Percentiles rank a stretch among this genome's conserved stretches.
Conservation (phyloP, 2,113 vertebrate genomes). For the Glareola pratincola region DNA sequence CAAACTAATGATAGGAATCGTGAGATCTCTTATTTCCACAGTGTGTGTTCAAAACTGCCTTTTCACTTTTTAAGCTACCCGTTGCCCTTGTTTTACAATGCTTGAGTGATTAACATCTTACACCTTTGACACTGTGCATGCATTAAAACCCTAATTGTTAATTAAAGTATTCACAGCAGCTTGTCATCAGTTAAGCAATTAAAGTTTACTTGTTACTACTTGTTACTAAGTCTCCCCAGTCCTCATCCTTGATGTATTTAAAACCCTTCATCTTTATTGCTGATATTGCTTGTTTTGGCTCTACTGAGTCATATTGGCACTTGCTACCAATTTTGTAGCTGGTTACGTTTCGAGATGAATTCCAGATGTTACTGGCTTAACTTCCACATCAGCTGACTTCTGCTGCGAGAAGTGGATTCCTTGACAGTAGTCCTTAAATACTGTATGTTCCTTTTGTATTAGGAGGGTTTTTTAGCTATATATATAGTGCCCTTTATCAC, state of each 20-base stretch:
- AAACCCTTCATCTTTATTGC: not conserved
- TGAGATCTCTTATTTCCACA: not conserved
- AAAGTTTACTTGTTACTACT: slow-evolving; percentile 23
- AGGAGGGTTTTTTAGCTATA: not conserved
- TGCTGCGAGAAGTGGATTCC: not conserved
- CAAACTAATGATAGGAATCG: not conserved
- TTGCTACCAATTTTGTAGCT: not conserved
- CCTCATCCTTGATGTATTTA: not conserved
- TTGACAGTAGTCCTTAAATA: not conserved
- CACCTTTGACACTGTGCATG: not conserved
- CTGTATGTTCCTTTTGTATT: not conserved
- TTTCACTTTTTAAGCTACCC: not conserved
- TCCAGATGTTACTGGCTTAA: not conserved
- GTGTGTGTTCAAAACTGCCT: not conserved
- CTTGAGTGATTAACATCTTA: not conserved
- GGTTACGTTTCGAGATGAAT: not conserved
- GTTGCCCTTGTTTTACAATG: not conserved
- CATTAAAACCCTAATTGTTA: slow-evolving; percentile 11
- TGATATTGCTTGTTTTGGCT: not conserved
- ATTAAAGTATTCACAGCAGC: slow-evolving; percentile 19
- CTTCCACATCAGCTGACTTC: not conserved
- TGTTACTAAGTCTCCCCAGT: not conserved
- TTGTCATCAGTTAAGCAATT: slow-evolving; percentile 29
- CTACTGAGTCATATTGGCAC: not conserved
- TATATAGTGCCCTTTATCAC: not conserved